Evolutionary conservation across 2,113 vertebrate species (phyloP).

Genomic region (Channa argus): DNA sequence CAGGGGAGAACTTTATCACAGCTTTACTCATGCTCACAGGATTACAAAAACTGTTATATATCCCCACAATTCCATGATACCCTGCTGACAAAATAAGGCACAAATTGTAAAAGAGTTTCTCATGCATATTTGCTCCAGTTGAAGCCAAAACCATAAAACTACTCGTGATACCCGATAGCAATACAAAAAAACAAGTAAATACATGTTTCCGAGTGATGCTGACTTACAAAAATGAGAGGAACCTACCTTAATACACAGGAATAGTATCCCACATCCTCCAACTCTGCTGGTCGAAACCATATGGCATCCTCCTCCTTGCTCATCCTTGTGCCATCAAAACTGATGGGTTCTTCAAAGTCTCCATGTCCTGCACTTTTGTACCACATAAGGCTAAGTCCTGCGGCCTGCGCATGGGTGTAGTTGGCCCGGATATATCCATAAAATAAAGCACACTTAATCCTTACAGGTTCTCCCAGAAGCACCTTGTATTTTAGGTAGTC

Average conservation of each 20-base stretch:
- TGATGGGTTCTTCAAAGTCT: conserved; percentile 98
- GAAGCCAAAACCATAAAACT: background rate
- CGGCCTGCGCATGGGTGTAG: conserved; percentile 95
- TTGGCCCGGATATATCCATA: conserved; percentile 99
- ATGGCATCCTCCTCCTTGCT: conserved; percentile 99
- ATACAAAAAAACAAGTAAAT: background rate
- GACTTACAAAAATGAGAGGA: background rate
- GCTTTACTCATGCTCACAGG: conserved; percentile 21
- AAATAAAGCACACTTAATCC: conserved; percentile 98
- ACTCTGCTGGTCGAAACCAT: conserved; percentile 95
- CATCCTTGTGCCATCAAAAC: conserved; percentile 95
- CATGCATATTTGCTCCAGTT: background rate
- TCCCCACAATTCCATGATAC: conserved; percentile 28
- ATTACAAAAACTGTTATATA: conserved; percentile 43
- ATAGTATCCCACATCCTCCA: conserved; percentile 94
- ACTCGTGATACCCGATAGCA: background rate
- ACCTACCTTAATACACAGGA: conserved; percentile 89
- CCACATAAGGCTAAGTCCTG: conserved; percentile 99
- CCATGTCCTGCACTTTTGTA: conserved; percentile 95
- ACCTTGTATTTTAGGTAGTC: conserved; percentile 99
- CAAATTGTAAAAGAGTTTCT: background rate
- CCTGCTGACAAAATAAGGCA: conserved; percentile 24
- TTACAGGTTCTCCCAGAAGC: conserved; percentile 95
- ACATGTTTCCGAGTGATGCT: background rate
- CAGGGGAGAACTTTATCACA: conserved; percentile 45